These are phyloP conservation scores for Corythornis leucogaster DNA, from an alignment of 2,797 vertebrate species.

Conservation along the genomic window DNA sequence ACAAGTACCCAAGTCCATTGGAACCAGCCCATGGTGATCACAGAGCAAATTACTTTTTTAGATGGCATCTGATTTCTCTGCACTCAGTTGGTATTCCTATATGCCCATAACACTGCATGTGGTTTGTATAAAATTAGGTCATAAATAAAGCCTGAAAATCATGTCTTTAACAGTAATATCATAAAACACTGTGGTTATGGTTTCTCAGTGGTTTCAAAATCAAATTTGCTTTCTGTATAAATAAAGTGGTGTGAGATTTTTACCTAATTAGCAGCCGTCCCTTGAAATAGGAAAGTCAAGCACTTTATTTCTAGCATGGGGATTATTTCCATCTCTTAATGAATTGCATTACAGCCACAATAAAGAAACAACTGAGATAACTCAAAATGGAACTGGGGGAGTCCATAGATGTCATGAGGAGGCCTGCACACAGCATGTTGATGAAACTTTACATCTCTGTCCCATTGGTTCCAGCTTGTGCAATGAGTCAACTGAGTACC, in stretches of 20 bases:
- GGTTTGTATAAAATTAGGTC: conserved; percentile 12
- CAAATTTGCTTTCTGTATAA: conserved; percentile 52
- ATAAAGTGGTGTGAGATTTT: conserved; percentile 43
- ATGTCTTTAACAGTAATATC: conserved; percentile 30
- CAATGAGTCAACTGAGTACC: background rate
- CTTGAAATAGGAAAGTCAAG: conserved; percentile 40
- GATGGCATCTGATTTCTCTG: background rate
- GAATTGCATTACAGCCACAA: conserved; percentile 18
- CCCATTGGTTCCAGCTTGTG: background rate
- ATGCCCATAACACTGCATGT: background rate
- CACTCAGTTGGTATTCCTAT: background rate
- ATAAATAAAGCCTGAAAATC: conserved; percentile 33
- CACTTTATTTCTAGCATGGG: conserved; percentile 33
- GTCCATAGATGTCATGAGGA: background rate
- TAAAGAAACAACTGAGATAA: conserved; percentile 22
- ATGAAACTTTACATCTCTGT: background rate
- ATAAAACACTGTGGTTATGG: conserved; percentile 28
- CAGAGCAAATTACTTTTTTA: background rate
- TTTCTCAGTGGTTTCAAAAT: conserved; percentile 44
- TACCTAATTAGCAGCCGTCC: conserved; percentile 52
- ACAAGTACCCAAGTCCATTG: background rate
- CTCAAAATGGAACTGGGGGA: background rate
- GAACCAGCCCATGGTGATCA: background rate
- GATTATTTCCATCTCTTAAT: conserved; percentile 24
- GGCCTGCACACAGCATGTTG: background rate